Evolutionary conservation across 2,888 invertebrate species (phyloP).

Genomic region (Drosophila subquinaria): DNA sequence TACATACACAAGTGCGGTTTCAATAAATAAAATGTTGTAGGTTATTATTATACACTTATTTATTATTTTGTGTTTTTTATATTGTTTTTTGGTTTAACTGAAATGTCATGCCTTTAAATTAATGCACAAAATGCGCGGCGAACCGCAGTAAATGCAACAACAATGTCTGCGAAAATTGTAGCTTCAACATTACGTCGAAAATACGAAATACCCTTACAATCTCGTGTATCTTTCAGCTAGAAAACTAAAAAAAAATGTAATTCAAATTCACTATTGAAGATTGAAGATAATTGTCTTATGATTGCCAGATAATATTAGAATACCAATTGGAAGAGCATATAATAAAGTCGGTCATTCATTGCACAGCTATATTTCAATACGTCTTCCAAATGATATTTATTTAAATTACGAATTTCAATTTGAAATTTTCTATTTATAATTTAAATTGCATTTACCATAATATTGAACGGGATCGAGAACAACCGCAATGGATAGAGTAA

Average conservation of each 20-base stretch:
- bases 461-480: neutral
- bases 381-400: slow-evolving; percentile 26
- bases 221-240: neutral
- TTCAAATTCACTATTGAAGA: neutral
- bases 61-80: slow-evolving; percentile 14
- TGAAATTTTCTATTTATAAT: slow-evolving; percentile 44
- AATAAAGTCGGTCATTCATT: neutral
- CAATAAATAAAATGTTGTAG: slow-evolving; percentile 58
- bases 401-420: slow-evolving; percentile 22
- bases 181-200: slow-evolving; percentile 1
- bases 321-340: neutral
- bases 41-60: slow-evolving; percentile 32
- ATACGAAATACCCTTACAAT: slow-evolving; percentile 1
- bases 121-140: slow-evolving; percentile 62
- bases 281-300: neutral
- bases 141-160: slow-evolving; percentile 62
- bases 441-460: slow-evolving; percentile 32
- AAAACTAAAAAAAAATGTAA: neutral
- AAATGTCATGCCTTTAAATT: slow-evolving; percentile 68
- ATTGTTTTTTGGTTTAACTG: slow-evolving; percentile 56
- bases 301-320: neutral
- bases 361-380: slow-evolving; percentile 19
- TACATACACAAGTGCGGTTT: slow-evolving; percentile 39
- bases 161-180: slow-evolving; percentile 2
- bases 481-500: neutral